Conservation (phyloP, 1,140 invertebrate genomes). For the Mactra quadrangularis region DNA sequence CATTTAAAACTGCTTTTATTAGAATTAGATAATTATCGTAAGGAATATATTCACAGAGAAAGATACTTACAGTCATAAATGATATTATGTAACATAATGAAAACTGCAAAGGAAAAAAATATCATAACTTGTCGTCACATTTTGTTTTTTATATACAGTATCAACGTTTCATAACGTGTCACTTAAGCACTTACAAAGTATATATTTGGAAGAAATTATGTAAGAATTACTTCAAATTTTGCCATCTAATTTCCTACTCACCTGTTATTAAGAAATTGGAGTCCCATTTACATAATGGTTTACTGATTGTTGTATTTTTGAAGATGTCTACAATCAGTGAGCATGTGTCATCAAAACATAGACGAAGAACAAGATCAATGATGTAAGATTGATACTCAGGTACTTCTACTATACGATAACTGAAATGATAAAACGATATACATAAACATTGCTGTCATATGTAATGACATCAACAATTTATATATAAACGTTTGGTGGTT, state of each 20-base stretch:
- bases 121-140: no score
- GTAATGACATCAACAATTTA: no score
- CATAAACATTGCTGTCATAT: no score
- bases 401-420: no score
- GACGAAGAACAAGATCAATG: slow-evolving; percentile 2
- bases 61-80: no score
- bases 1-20: no score
- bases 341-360: slow-evolving; percentile 15
- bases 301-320: neutral
- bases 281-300: neutral
- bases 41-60: no score
- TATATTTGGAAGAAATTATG: neutral
- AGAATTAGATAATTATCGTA: no score
- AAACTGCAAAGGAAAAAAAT: no score
- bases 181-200: neutral
- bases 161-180: neutral
- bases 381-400: neutral
- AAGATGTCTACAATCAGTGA: neutral
- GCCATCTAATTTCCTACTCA: neutral
- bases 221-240: neutral
- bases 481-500: no score
- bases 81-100: no score
- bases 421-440: no score
- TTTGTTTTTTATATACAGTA: neutral
- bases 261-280: slow-evolving; percentile 12